phyloP scores from a whole-genome alignment of 2,113 vertebrate genomes.

The Hippocampus guttulatus region DNA sequence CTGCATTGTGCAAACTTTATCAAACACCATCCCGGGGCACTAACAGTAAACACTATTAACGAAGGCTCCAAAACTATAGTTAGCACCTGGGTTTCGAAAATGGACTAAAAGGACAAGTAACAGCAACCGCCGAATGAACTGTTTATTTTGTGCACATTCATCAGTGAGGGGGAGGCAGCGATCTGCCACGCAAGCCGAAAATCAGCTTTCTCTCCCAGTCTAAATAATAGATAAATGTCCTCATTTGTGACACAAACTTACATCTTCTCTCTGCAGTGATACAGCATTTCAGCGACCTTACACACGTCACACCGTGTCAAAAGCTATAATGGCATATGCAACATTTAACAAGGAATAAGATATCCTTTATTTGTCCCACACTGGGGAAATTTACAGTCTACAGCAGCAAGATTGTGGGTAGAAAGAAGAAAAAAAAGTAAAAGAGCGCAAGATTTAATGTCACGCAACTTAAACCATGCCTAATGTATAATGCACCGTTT shows the following conservation, averaged over 20 bases:
- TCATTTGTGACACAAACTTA: slow-evolving; percentile 46
- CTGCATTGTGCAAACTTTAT: neutral
- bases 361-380: too few species aligned
- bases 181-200: slow-evolving; percentile 10
- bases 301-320: slow-evolving; percentile 23
- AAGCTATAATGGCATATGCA: slow-evolving; percentile 30
- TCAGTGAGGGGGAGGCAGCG: neutral
- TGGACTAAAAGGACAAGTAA: neutral
- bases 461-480: slow-evolving; percentile 28
- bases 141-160: neutral
- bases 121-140: neutral
- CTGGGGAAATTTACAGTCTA: too few species aligned
- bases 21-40: neutral
- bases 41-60: neutral
- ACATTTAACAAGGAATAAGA: slow-evolving; percentile 46
- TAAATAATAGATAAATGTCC: slow-evolving; percentile 50
- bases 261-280: slow-evolving; percentile 23
- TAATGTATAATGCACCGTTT: slow-evolving; percentile 11
- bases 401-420: too few species aligned
- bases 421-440: too few species aligned
- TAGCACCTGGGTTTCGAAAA: neutral
- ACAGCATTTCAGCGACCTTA: slow-evolving; percentile 18
- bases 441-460: slow-evolving; percentile 28
- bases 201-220: slow-evolving; percentile 9
- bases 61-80: neutral